Evolutionary conservation across 1,140 invertebrate species (phyloP), one percentile per base, ranked within the genome.

Genomic region (Solenopsis invicta): DNA sequence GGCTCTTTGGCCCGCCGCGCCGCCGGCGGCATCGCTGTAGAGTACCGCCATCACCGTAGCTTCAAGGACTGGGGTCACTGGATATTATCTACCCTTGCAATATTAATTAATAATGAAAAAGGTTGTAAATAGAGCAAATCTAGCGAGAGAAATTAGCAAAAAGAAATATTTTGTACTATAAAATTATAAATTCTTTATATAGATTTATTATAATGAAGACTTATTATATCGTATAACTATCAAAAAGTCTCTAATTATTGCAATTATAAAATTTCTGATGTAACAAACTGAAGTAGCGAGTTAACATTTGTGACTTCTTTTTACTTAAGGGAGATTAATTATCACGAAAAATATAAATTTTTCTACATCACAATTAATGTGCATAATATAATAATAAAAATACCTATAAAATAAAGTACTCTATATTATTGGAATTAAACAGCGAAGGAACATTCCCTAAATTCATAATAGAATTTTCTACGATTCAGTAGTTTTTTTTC

Each of bases 41-140:
- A 48, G 59, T 62, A 67, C 52, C 62, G 12, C 56, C 78, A 52
- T 81, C 64, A 71, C 48, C 59, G 52, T 59, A 82, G 37, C 37
- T 59, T 59, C 37, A 50, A 45, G 50, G 18, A 69, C 18, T 16
- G 18, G 34, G 24, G 18, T 29, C n/a, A 41, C 62, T n/a, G 48
- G 34, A 72, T 71, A 61, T 78, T 78, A 78, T 71, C 12, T 9
- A 37, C 10, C 54, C n/a, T 12, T 34, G 24, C n/a, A n/a, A 82
- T 61, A 72, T 82, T 82, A 82, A 82, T 61, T 72, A 72, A 72
- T 29, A 48, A 34, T 48, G n/a, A 61, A 80, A 48, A 48, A 48
- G n/a, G 16, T 5, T 34, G 18, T 24, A 54, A 21, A 45, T n/a
- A 24, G 9, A 52, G 21, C 18, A 45, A 54, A 54, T 52, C 34